These are phyloP conservation scores for Drosophila mimica DNA, from an alignment of 2,888 invertebrate species.

Conservation along the genomic window DNA sequence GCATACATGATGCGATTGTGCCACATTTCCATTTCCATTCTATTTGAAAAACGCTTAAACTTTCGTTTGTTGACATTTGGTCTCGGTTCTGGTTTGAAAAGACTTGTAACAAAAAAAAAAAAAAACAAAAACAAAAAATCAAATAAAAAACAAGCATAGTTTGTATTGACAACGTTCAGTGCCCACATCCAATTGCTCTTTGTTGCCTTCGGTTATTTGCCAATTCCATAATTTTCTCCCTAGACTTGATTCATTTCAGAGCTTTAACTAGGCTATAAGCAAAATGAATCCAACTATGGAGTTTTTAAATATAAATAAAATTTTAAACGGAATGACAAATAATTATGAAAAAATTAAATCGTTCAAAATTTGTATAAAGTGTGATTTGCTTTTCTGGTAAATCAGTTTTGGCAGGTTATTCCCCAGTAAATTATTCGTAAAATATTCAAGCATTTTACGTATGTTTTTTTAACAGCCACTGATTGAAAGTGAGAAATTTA, in stretches of 20 bases:
- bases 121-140: neutral
- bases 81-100: neutral
- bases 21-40: slow-evolving; percentile 11
- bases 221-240: slow-evolving; percentile 21
- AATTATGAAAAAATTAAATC: neutral
- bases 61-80: slow-evolving; percentile 13
- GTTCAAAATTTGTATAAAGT: neutral
- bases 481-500: slow-evolving; percentile 49
- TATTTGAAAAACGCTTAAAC: slow-evolving; percentile 33
- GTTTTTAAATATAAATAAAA: neutral
- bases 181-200: slow-evolving; percentile 1
- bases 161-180: neutral
- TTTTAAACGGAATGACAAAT: no score
- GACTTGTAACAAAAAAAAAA: neutral
- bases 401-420: neutral
- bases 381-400: neutral
- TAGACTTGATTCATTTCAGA: neutral
- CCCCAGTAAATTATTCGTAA: neutral
- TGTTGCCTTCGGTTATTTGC: slow-evolving; percentile 34
- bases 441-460: neutral
- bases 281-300: neutral
- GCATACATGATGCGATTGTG: slow-evolving; percentile 5
- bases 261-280: neutral
- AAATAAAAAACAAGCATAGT: neutral
- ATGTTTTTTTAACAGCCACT: slow-evolving; percentile 2